These are phyloP conservation scores for Scaptomyza pallida DNA, from an alignment of 1,140 invertebrate genomes.

Conservation along the genomic window DNA sequence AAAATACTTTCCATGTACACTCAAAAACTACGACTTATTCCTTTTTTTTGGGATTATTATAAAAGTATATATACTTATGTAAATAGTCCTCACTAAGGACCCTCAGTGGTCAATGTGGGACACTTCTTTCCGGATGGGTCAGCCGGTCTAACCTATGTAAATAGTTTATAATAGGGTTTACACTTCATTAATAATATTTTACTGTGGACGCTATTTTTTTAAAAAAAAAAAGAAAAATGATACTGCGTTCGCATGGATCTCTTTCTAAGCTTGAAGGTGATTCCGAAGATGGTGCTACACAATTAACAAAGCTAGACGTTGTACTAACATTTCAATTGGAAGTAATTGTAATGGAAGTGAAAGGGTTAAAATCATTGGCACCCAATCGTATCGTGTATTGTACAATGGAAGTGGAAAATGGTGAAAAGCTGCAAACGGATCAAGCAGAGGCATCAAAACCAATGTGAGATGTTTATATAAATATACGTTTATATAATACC, in stretches of 20 bases:
- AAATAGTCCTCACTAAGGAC: no score
- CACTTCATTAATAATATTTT: no score
- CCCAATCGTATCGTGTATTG: slow-evolving; percentile 99
- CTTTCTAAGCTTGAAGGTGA: slow-evolving; percentile 95
- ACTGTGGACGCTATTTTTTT: background rate
- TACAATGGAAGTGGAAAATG: slow-evolving; percentile 99
- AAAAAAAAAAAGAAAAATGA: slow-evolving; percentile 67
- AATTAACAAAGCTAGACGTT: slow-evolving; percentile 98
- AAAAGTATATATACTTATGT: no score
- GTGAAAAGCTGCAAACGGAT: slow-evolving; percentile 99
- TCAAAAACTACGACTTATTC: no score
- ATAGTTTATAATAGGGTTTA: no score
- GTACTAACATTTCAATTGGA: slow-evolving; percentile 98
- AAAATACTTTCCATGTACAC: no score
- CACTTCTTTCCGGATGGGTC: no score
- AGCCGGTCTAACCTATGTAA: no score
- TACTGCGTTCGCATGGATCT: slow-evolving; percentile 94
- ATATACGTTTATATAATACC: slow-evolving; percentile 1
- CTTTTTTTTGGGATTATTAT: no score
- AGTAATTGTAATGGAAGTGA: slow-evolving; percentile 99
- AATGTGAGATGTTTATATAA: slow-evolving; percentile 87
- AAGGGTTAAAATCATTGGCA: slow-evolving; percentile 97
- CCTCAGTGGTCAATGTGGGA: no score
- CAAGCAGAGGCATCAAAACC: slow-evolving; percentile 99
- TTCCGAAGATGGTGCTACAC: slow-evolving; percentile 94